Percentiles rank a stretch among this genome's conserved stretches.
phyloP scores from a whole-genome alignment of 2,113 vertebrate genomes.

The Muntiacus reevesi region DNA sequence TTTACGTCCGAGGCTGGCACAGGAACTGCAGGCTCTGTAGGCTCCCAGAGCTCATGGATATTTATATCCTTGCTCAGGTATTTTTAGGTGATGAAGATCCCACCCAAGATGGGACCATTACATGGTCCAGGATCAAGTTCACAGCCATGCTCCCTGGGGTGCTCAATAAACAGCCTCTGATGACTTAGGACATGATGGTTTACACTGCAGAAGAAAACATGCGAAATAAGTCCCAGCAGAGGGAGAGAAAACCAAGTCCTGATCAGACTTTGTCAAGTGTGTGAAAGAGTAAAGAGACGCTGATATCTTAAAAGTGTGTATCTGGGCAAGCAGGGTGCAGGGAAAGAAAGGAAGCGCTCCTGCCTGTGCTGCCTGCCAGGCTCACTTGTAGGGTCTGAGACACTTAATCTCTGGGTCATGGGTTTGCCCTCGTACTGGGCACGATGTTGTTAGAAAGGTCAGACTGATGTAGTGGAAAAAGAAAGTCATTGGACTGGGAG shows the following conservation, averaged over 20 bases:
- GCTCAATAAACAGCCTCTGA: neutral
- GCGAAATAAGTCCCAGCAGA: neutral
- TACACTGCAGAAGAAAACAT: neutral
- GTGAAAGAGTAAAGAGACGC: neutral
- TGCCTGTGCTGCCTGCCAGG: neutral
- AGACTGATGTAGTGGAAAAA: conserved; percentile 73
- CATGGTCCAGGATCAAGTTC: neutral
- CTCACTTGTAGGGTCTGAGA: neutral
- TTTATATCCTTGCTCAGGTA: neutral
- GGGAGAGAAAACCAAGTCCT: neutral
- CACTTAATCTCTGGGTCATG: conserved; percentile 57
- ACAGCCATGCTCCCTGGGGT: neutral
- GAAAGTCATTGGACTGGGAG: conserved; percentile 43
- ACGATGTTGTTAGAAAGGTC: conserved; percentile 39
- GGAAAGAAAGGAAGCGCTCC: neutral
- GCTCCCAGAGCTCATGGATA: neutral
- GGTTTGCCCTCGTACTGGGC: conserved; percentile 9
- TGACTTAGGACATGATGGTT: neutral
- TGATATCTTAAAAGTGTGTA: neutral
- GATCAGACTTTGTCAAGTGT: neutral
- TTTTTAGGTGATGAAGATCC: neutral
- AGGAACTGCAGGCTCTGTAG: neutral
- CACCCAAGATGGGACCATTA: neutral
- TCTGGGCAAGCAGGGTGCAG: neutral
- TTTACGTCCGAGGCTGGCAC: neutral